Conservation (phyloP, 2,113 vertebrate species). For the Ceyx margarethae region DNA sequence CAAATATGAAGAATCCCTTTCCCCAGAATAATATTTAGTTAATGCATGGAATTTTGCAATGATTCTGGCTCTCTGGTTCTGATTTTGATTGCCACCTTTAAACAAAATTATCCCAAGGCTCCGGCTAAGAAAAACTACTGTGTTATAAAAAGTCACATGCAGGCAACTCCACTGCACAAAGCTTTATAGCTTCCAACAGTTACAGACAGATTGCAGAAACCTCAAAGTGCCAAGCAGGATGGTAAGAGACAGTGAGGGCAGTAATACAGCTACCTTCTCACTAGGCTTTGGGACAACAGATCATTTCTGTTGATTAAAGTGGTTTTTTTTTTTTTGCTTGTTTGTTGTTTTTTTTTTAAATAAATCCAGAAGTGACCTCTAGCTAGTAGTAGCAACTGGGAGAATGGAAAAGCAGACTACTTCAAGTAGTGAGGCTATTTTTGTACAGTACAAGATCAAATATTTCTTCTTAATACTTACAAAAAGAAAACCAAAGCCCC, state of each 20-base stretch:
- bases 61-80: not conserved
- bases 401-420: not conserved
- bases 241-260: not conserved
- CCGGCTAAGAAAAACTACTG: not conserved
- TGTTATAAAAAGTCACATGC: not conserved
- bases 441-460: not conserved
- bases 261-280: not conserved
- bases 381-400: not conserved
- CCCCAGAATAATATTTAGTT: slow-evolving; percentile 9
- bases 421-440: not conserved
- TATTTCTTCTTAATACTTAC: not conserved
- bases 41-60: slow-evolving; percentile 31
- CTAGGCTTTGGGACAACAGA: not conserved
- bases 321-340: too few relatives aligned
- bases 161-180: not conserved
- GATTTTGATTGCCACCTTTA: not conserved
- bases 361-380: not conserved
- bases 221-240: not conserved
- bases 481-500: not conserved
- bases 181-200: not conserved
- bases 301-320: not conserved
- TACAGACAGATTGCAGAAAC: not conserved
- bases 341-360: not conserved
- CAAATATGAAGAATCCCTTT: slow-evolving; percentile 18
- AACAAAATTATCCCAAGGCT: not conserved